Percentiles rank a stretch among this genome's conserved stretches.
Conservation (phyloP, 2,888 invertebrate genomes). For the Pseudeuparius sepicola region DNA sequence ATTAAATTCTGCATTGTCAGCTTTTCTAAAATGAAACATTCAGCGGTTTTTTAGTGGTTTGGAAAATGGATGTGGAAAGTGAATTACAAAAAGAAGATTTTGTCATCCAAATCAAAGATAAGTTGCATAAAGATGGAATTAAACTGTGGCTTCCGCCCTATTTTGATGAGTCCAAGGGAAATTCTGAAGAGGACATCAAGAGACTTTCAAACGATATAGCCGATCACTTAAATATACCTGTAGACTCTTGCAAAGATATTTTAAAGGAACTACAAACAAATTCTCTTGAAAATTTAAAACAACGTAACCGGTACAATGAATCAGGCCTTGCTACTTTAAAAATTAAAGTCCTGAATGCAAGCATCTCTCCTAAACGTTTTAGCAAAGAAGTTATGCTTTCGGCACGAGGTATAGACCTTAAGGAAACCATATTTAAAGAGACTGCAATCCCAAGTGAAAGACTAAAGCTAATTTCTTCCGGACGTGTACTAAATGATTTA, state of each 20-base stretch:
- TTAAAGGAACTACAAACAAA: constrained; percentile 55
- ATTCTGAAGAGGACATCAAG: constrained; percentile 40
- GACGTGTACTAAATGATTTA: constrained; percentile 50
- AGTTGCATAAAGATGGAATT: constrained; percentile 55
- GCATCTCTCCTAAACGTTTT: constrained; percentile 41
- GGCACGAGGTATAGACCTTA: constrained; percentile 46
- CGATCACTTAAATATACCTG: too few species aligned
- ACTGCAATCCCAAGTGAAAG: constrained; percentile 40
- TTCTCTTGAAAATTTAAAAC: constrained; percentile 61
- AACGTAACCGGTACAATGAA: constrained; percentile 55
- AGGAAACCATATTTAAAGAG: constrained; percentile 43
- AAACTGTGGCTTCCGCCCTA: constrained; percentile 72
- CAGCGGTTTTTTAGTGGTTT: too few species aligned
- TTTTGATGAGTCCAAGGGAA: constrained; percentile 42
- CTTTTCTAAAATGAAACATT: too few species aligned
- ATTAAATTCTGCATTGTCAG: too few species aligned
- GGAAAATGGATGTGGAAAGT: constrained; percentile 6
- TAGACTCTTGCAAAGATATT: constrained; percentile 47
- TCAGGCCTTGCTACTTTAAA: constrained; percentile 66
- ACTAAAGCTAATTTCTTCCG: constrained; percentile 58
- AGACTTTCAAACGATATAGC: too few species aligned
- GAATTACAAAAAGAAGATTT: constrained; percentile 46
- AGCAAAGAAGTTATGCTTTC: constrained; percentile 49
- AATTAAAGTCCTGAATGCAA: constrained; percentile 51
- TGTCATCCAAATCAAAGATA: constrained; percentile 54